phyloP scores from a whole-genome alignment of 2,797 vertebrate species.

The Xenopus petersii region DNA sequence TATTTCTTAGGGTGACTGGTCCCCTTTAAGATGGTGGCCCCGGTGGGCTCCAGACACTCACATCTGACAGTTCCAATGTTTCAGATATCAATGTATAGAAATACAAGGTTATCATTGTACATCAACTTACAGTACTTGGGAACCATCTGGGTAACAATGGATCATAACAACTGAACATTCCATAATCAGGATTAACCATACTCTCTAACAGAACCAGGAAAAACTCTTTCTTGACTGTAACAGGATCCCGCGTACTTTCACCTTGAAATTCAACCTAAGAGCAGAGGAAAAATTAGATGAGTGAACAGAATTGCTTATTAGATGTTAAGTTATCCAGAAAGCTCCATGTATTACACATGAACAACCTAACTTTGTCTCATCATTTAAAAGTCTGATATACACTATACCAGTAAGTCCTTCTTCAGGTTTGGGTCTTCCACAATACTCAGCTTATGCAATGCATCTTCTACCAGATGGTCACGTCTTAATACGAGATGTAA shows the following conservation, averaged over 20 bases:
- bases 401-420: constrained; percentile 54
- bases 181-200: constrained; percentile 53
- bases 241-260: constrained; percentile 20
- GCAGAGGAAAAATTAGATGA: not conserved
- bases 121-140: constrained; percentile 51
- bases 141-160: constrained; percentile 57
- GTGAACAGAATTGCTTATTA: too few relatives aligned
- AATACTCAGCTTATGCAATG: constrained; percentile 49
- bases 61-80: too few relatives aligned
- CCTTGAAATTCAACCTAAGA: constrained; percentile 54
- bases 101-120: too few relatives aligned
- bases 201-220: constrained; percentile 52
- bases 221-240: constrained; percentile 50
- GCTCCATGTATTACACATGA: too few relatives aligned
- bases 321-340: too few relatives aligned
- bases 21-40: too few relatives aligned
- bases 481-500: constrained; percentile 52
- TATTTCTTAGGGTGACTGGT: too few relatives aligned
- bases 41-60: too few relatives aligned
- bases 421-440: constrained; percentile 51
- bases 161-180: constrained; percentile 48
- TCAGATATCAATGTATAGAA: too few relatives aligned
- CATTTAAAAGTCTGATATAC: too few relatives aligned
- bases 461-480: constrained; percentile 53
- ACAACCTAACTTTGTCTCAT: too few relatives aligned